Base-by-base conservation (phyloP, 2,113 vertebrate species). In the Trachemys scripta region DNA sequence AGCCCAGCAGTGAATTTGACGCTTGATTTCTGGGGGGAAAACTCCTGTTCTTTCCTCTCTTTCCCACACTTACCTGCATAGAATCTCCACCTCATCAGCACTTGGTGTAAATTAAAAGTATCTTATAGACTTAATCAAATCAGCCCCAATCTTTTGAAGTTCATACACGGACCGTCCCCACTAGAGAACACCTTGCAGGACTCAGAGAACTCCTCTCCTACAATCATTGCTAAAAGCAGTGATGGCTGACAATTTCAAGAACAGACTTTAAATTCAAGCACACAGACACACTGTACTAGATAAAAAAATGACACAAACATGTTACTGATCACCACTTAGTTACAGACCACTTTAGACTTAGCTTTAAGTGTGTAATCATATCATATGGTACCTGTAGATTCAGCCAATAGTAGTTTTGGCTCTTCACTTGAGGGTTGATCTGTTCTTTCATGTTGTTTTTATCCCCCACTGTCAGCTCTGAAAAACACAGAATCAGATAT, bases 1-100 rank as follows among this genome's bases (percentile, higher is more conserved):
- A n/a, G 1, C 0, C 0, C 16, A 57, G 7, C 2, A 57, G 3
- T 53, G 2, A 35, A 9, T 49, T 80, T 38, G 22, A 45, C 13
- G 10, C 38, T 76, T 76, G 65, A n/a, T 38, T 47, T 57, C 87
- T 50, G 8, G 65, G 69, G 29, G 85, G 53, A 3, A 42, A 24
- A 6, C 38, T 81, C 56, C 8, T 84, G 94, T 86, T 12, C 29
- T 82, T 10, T 85, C 16, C 0, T 45, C 90, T 92, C 65, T 87
- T 83, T 51, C 2, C 51, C 35, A 75, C 2, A 17, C 17, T 17
- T 69, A 19, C 8, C 6, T 20, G 7, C 35, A 35, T 19, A 69
- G 35, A 69, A n/a, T 53, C 31, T 27, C 1, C 1, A 79, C 84
- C 83, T 49, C 6, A 51, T 75, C 56, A 92, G 1, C 20, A 82